Evolutionary conservation across 2,113 vertebrate genomes (phyloP).

Genomic region (Elephantulus edwardii): DNA sequence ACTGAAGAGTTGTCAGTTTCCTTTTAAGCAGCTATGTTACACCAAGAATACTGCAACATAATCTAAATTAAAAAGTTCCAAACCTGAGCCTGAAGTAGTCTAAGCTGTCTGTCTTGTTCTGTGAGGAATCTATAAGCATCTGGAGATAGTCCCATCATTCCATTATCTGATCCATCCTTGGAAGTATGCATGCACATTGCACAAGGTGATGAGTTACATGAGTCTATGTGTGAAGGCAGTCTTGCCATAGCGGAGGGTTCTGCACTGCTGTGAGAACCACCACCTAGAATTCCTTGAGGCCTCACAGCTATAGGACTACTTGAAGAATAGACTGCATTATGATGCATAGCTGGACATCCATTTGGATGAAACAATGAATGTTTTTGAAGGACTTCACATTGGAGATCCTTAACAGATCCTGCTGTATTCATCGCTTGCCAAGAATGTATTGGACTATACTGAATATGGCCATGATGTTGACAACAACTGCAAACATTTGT

Average conservation of each 20-base stretch:
- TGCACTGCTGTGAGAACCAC: constrained; percentile 43
- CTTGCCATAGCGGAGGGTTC: constrained; percentile 64
- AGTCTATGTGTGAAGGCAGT: constrained; percentile 49
- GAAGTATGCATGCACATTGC: constrained; percentile 71
- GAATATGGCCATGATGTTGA: constrained; percentile 79
- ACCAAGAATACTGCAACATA: constrained; percentile 40
- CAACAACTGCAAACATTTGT: constrained; percentile 84
- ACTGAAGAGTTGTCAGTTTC: constrained; percentile 4
- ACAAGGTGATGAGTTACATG: constrained; percentile 77
- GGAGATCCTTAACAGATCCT: constrained; percentile 75
- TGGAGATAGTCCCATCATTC: constrained; percentile 85
- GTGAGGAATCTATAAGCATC: constrained; percentile 91
- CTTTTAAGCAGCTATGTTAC: constrained; percentile 30
- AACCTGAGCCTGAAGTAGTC: constrained; percentile 95
- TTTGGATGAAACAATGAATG: constrained; percentile 78
- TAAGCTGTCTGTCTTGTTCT: constrained; percentile 94
- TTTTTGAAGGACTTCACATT: constrained; percentile 69
- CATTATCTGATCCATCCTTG: constrained; percentile 72
- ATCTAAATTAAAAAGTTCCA: constrained; percentile 20
- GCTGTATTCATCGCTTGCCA: constrained; percentile 80
- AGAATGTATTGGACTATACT: constrained; percentile 76
- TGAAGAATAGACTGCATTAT: constrained; percentile 77
- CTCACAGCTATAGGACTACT: constrained; percentile 75
- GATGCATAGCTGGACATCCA: constrained; percentile 80
- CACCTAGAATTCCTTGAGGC: constrained; percentile 67